phyloP scores from a whole-genome alignment of 2,797 vertebrate species.

The Esox lucius region DNA sequence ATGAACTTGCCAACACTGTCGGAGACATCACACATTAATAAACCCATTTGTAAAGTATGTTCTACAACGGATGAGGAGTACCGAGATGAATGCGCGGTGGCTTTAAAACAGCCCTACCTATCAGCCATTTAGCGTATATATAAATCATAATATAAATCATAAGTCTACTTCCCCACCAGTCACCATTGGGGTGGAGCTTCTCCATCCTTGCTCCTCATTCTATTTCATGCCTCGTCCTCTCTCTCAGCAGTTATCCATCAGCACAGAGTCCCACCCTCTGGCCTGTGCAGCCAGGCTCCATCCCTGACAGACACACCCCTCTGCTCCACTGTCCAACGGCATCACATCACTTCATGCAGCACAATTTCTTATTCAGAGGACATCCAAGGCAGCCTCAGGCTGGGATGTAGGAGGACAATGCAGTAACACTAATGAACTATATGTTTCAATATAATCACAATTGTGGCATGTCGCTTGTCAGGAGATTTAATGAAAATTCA shows the following conservation, averaged over 20 bases:
- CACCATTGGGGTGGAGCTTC: conserved; percentile 48
- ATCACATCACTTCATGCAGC: conserved; percentile 43
- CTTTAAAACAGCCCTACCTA: too few relatives aligned
- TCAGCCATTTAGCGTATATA: too few relatives aligned
- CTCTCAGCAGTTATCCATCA: conserved; percentile 70
- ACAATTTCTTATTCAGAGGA: not conserved
- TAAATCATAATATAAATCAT: too few relatives aligned
- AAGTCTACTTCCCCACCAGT: not conserved
- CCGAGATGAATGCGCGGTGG: too few relatives aligned
- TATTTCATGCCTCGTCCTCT: conserved; percentile 74
- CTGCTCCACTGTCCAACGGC: conserved; percentile 46
- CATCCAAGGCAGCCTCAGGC: not conserved
- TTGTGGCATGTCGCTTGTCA: not conserved
- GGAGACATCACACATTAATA: too few relatives aligned
- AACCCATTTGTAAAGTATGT: too few relatives aligned
- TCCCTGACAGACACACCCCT: conserved; percentile 27
- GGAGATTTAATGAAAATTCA: not conserved
- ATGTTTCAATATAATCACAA: not conserved
- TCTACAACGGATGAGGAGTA: too few relatives aligned
- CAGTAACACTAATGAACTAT: conserved; percentile 3
- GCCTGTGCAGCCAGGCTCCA: conserved; percentile 44
- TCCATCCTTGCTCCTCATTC: conserved; percentile 76
- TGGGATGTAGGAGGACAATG: not conserved
- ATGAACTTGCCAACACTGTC: too few relatives aligned
- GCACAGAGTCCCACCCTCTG: conserved; percentile 20